These are phyloP conservation scores for Tichodroma muraria DNA, from an alignment of 2,113 vertebrate species.

Conservation along the genomic window DNA sequence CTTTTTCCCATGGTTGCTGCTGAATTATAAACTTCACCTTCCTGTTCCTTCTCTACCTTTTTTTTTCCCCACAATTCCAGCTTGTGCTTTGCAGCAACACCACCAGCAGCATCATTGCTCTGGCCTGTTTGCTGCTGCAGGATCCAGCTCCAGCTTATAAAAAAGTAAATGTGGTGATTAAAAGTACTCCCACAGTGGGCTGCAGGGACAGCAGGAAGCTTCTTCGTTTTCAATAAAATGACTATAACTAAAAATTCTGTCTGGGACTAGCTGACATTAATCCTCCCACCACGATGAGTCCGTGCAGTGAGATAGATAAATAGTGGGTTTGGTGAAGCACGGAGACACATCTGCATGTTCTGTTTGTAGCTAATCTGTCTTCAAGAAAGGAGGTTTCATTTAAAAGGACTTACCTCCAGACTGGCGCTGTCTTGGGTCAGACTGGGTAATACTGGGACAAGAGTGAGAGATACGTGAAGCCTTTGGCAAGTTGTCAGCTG, in stretches of 20 bases:
- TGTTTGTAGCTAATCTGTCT: background rate
- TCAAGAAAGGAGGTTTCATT: background rate
- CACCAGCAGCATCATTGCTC: background rate
- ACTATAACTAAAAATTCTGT: background rate
- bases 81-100: background rate
- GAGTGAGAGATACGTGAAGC: background rate
- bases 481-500: background rate
- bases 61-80: background rate
- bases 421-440: background rate
- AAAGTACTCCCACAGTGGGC: background rate
- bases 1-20: slow-evolving; percentile 9
- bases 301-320: background rate
- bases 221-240: background rate
- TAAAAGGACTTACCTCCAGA: background rate
- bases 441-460: background rate
- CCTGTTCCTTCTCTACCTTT: background rate
- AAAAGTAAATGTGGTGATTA: slow-evolving; percentile 60
- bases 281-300: background rate
- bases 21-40: slow-evolving; percentile 14
- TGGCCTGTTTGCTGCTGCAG: slow-evolving; percentile 13
- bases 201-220: background rate
- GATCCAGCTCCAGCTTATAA: background rate
- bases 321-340: background rate
- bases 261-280: background rate
- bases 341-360: background rate